Base-by-base conservation (phyloP, 1,140 invertebrate genomes). In the Papilio polyxenes region DNA sequence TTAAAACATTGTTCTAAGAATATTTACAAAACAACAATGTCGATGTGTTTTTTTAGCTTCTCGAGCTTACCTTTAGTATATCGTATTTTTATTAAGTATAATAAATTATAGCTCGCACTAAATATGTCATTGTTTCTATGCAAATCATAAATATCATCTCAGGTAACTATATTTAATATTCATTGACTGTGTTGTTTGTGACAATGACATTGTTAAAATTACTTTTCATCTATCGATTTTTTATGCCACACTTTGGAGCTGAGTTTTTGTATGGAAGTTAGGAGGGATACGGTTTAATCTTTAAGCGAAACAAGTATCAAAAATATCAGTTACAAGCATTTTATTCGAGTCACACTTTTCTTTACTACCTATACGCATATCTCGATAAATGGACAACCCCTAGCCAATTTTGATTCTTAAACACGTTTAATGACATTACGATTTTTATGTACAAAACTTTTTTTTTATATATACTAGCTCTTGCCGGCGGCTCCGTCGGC, bases 51-150 rank as follows among this genome's bases (percentile, higher is more conserved):
- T 77, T 75, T 77, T 77, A 40, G 65, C 31, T 56, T 77, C 4
- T 77, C 10, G 49, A 15, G 49, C 51, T 56, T 31, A 77, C 75
- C 75, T 77, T 77, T 77, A 77, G 15, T 15, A 23, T 56, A 77
- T 77, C 20, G 51, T 77, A 13, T 31, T 76, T 37, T 53, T 53
- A 59, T 37, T 44, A 62, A 65, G 37, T 59, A 40, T 79, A 59
- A 79, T 79, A 79, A 79, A 79, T 79, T 79, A 79, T 79, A 79
- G 56, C 53, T 62, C 77, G 77, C 77, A 79, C 77, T 62, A 62
- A 79, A 79, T 79, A 79, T 79, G 77, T 62, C 77, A 79, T 79
- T 79, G 77, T 79, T 79, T 59, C 56, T 56, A 62, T 79, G 37
- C 77, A 79, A 79, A 62, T 44, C 77, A 62, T 79, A 79, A 62